Base-by-base conservation (phyloP, 2,888 invertebrate genomes). In the Lithophane leautieri region DNA sequence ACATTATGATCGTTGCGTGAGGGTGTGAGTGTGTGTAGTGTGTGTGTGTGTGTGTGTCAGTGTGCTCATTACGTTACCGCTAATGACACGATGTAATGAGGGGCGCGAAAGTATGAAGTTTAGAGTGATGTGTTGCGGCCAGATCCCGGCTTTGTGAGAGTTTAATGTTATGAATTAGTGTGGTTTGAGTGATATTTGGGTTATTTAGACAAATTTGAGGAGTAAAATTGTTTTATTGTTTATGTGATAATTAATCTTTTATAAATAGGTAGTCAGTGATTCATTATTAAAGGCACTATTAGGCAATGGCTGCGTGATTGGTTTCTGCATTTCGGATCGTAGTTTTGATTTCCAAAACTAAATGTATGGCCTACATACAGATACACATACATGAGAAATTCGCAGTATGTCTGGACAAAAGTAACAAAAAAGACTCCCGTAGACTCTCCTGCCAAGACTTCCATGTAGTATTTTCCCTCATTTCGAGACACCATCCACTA, bases 31-130 rank as follows among this genome's bases (percentile, higher is more conserved):
- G 63, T 70, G 69, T 70, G 68, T 54, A 67, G 34, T 40, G 60
- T 14, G 50, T 56, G 16, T 47, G 70, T 68, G 42, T 63, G 63
- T 70, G 69, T 70, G 68, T 60, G 70, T 62, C 28, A 28, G 58
- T 72, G 70, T 40, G 72, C 73, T 83, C 84, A 83, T 83, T 84
- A 83, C 60, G 82, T 84, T 81, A 83, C 82, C 82, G 69, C 82
- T 86, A 86, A 86, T 88, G 86, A 86, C 77, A 88, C 67, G 66
- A 62, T 77, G 86, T 86, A 88, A 86, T 81, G 81, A 75, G 78
- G 68, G 74, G 73, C 63, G 77, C 47, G 76, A 79, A 86, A 86
- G 88, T 86, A 88, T 86, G 81, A 86, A 86, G 86, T 88, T 86
- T 71, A 70, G 67, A 82, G 72, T 63, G 82, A 86, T 86, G 83